phyloP scores from a whole-genome alignment of 2,113 vertebrate genomes.

The Dipodomys merriami region DNA sequence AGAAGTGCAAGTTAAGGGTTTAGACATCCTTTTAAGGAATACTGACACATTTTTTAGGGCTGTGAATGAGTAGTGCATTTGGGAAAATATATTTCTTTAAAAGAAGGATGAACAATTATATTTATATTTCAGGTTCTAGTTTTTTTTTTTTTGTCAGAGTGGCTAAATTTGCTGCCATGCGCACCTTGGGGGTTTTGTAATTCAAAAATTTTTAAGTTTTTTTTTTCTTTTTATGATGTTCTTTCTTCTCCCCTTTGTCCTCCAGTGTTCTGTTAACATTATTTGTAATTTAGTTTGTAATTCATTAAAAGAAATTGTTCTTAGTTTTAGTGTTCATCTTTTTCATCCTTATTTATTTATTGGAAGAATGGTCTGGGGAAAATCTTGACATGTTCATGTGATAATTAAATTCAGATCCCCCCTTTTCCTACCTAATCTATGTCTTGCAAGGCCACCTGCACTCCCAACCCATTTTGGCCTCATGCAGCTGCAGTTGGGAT shows the following conservation, averaged over 20 bases:
- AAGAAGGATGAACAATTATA: slow-evolving; percentile 79
- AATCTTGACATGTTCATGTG: slow-evolving; percentile 10
- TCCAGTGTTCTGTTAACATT: slow-evolving; percentile 74
- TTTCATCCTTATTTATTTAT: slow-evolving; percentile 56
- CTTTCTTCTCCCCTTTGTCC: slow-evolving; percentile 38
- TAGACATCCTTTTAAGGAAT: slow-evolving; percentile 63
- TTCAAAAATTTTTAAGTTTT: slow-evolving; percentile 40
- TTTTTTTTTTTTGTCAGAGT: slow-evolving; percentile 50
- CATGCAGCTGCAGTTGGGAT: not conserved
- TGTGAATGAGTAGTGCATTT: slow-evolving; percentile 39
- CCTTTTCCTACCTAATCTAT: not conserved
- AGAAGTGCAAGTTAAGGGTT: slow-evolving; percentile 51
- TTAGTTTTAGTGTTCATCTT: slow-evolving; percentile 64
- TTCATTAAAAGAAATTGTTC: slow-evolving; percentile 69
- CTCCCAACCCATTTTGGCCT: not conserved
- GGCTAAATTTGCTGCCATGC: slow-evolving; percentile 67
- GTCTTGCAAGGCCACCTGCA: not conserved
- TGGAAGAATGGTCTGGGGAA: slow-evolving; percentile 29
- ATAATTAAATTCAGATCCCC: not conserved
- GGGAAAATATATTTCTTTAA: slow-evolving; percentile 71
- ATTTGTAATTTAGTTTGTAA: slow-evolving; percentile 81
- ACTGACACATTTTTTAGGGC: slow-evolving; percentile 70
- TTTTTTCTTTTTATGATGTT: slow-evolving; percentile 67
- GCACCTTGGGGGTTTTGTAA: slow-evolving; percentile 75
- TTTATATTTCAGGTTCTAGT: slow-evolving; percentile 80